Evolutionary conservation across 2,797 vertebrate genomes (phyloP).

Genomic region (Bovichtus variegatus): DNA sequence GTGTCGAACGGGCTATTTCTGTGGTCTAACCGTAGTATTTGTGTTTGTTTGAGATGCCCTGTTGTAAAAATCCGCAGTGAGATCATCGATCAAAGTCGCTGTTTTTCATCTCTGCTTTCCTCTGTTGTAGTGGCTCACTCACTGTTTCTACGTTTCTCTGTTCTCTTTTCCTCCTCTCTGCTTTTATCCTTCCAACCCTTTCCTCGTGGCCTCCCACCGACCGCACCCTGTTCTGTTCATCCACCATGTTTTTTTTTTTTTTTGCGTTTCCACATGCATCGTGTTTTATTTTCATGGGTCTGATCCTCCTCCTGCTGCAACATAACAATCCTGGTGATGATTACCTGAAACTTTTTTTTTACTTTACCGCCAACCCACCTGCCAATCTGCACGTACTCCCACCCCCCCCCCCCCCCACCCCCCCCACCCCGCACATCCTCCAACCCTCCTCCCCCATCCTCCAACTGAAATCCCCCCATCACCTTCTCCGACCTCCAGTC

Average conservation of each 20-base stretch:
- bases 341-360: constrained; percentile 52
- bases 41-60: constrained; percentile 21
- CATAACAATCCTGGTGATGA: constrained; percentile 43
- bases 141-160: constrained; percentile 63
- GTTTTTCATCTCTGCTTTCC: constrained; percentile 48
- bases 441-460: constrained; percentile 37
- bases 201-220: constrained; percentile 54
- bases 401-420: too few species aligned
- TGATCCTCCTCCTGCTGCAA: constrained; percentile 21
- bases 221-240: constrained; percentile 55
- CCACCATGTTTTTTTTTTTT: too few species aligned
- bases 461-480: constrained; percentile 24
- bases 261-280: constrained; percentile 38
- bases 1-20: constrained; percentile 9
- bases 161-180: constrained; percentile 47
- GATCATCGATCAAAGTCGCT: constrained; percentile 36
- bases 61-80: constrained; percentile 18
- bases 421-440: background rate
- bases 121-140: constrained; percentile 53
- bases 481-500: constrained; percentile 81
- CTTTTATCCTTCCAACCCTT: constrained; percentile 65
- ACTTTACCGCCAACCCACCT: constrained; percentile 25
- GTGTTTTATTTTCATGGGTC: constrained; percentile 1
- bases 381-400: constrained; percentile 34
- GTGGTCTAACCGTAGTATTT: constrained; percentile 15